Percentiles rank a stretch among this genome's conserved stretches.
phyloP scores from a whole-genome alignment of 1,140 invertebrate species.

The Hyphantria cunea region DNA sequence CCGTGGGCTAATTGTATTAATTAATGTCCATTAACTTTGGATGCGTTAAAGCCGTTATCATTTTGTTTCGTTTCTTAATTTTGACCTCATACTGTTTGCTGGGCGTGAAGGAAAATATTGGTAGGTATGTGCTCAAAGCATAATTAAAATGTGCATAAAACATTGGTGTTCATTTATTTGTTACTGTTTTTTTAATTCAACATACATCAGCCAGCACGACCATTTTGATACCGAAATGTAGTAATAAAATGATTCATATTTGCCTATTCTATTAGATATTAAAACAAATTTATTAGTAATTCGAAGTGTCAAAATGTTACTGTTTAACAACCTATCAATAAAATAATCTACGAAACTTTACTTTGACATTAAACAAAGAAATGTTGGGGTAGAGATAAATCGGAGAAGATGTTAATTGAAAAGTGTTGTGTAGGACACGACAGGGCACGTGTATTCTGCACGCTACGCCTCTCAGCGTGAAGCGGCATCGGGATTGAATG shows the following conservation, averaged over 20 bases:
- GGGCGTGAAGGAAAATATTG: no score
- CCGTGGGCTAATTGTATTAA: slow-evolving; percentile 79
- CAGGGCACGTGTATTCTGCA: neutral
- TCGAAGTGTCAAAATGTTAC: no score
- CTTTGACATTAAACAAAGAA: neutral
- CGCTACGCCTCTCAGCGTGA: slow-evolving; percentile 7
- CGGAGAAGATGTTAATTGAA: neutral
- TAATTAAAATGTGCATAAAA: no score
- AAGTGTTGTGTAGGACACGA: neutral
- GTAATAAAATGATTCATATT: no score
- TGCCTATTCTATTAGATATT: no score
- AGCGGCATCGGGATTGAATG: slow-evolving; percentile 43
- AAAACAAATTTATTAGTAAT: no score
- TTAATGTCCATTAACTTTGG: slow-evolving; percentile 74
- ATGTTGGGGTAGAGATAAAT: no score
- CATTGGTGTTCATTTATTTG: no score
- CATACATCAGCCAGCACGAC: no score
- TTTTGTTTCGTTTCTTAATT: slow-evolving; percentile 48
- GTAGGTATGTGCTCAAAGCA: no score
- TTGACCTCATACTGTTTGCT: slow-evolving; percentile 36
- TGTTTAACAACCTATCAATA: slow-evolving; percentile 7
- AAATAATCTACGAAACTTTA: slow-evolving; percentile 3
- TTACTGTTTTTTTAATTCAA: no score
- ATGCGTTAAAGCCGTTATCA: slow-evolving; percentile 54
- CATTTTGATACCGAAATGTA: no score